Percentiles rank a stretch among this genome's conserved stretches.
These are phyloP conservation scores for Manis crassicaudata DNA, from an alignment of 2,797 vertebrate genomes.

Conservation along the genomic window DNA sequence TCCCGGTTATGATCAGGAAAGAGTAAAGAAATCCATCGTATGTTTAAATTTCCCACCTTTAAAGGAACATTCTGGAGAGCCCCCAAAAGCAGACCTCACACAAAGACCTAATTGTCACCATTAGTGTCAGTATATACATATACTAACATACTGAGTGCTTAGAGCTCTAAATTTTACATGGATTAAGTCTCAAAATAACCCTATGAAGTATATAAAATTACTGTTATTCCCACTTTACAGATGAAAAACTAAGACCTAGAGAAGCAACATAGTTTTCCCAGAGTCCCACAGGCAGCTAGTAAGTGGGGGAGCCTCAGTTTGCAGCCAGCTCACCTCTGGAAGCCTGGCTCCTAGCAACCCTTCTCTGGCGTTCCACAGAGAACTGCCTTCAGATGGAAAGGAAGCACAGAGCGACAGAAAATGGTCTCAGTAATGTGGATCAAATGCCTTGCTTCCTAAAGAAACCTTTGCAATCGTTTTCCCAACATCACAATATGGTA, in stretches of 20 bases:
- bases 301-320: background rate
- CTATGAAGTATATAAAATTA: background rate
- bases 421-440: fast-evolving
- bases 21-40: background rate
- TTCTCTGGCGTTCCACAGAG: background rate
- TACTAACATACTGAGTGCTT: fast-evolving
- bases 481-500: background rate
- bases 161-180: background rate
- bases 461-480: background rate
- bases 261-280: background rate
- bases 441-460: background rate
- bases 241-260: background rate
- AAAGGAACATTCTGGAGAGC: background rate
- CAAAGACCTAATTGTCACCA: background rate
- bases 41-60: background rate
- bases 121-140: background rate
- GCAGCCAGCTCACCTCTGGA: background rate
- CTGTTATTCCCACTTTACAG: background rate
- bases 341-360: background rate
- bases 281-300: background rate
- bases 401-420: background rate
- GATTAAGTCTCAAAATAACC: background rate
- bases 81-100: background rate
- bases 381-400: background rate
- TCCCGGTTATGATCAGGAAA: background rate